Evolutionary conservation across 2,888 invertebrate species (phyloP).

Genomic region (Platycheirus rosarum): DNA sequence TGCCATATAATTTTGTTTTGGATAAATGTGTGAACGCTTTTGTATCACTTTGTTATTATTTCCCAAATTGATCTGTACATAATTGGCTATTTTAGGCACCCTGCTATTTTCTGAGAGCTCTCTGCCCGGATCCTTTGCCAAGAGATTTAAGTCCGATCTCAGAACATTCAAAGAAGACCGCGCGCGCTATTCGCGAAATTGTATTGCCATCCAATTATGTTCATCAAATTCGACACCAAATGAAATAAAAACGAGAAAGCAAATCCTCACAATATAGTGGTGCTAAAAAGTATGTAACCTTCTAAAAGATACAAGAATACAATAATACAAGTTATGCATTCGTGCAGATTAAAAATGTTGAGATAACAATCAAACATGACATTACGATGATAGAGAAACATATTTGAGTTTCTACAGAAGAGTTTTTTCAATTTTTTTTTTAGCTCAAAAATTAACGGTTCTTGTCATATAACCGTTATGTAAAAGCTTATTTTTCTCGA

Average conservation of each 20-base stretch:
- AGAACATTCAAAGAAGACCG: constrained; percentile 64
- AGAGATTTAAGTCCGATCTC: background rate
- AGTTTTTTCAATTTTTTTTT: too few species aligned
- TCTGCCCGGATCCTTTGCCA: constrained; percentile 58
- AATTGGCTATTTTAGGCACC: constrained; percentile 79
- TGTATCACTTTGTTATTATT: constrained; percentile 72
- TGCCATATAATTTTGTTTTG: constrained; percentile 32
- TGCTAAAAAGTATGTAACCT: too few species aligned
- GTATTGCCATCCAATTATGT: constrained; percentile 77
- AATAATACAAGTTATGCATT: too few species aligned
- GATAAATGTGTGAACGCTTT: constrained; percentile 72
- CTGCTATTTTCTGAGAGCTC: constrained; percentile 52
- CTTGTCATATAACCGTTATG: too few species aligned
- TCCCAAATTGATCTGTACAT: constrained; percentile 77
- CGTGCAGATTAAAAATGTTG: too few species aligned
- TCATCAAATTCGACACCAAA: constrained; percentile 76
- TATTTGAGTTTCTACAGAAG: too few species aligned
- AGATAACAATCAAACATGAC: too few species aligned
- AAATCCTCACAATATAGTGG: constrained; percentile 34
- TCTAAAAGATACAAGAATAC: too few species aligned
- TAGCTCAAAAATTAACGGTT: too few species aligned
- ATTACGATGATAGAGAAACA: too few species aligned
- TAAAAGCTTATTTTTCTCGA: too few species aligned
- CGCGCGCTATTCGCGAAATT: constrained; percentile 53
- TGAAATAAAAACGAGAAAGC: constrained; percentile 36